Evolutionary conservation across 2,888 invertebrate genomes (phyloP), one percentile per base, ranked within the genome.

Genomic region (Sepiola atlantica): DNA sequence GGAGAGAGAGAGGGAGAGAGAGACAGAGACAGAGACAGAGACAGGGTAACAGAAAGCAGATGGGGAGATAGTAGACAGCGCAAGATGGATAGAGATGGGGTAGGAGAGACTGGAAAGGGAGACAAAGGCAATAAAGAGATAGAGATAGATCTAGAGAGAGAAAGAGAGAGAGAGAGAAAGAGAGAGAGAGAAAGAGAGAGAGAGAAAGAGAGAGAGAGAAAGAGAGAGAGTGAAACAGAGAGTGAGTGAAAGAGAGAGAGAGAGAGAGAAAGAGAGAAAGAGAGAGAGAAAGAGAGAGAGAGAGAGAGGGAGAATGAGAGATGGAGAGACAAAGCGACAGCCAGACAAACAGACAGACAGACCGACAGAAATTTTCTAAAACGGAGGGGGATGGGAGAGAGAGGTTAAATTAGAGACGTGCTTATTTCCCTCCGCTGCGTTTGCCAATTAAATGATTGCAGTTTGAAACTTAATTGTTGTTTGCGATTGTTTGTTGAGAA

Each of bases 321-420:
- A 45, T 45, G 45, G 8, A 45, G 45, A 8, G 45, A 45, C 4
- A 45, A 8, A 45, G 45, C 2, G 45, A 45, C 4, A 45, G 45
- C 0, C 14, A n/a, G n/a, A n/a, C 1, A n/a, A 10, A n/a, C 14
- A n/a, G n/a, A n/a, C 0, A 1, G 0, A n/a, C 2, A 12, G 28
- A 28, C 8, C 8, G n/a, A n/a, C 10, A 77, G n/a, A 77, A n/a
- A 77, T 10, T 12, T 2, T 2, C 10, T 10, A 1, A 24, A 3
- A 0, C 3, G 28, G 6, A 28, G 10, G 28, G 61, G 20, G 24
- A 20, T n/a, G 24, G 57, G 24, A 57, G 24, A 24, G 24, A 21
- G 24, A 77, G 10, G 0, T 4, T 14, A 10, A 77, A n/a, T 14
- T 0, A 0, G 77, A n/a, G 77, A 77, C 2, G 0, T 28, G 24